These are phyloP conservation scores for Lithophane ornitopus DNA, from an alignment of 2,888 invertebrate species.

Conservation along the genomic window DNA sequence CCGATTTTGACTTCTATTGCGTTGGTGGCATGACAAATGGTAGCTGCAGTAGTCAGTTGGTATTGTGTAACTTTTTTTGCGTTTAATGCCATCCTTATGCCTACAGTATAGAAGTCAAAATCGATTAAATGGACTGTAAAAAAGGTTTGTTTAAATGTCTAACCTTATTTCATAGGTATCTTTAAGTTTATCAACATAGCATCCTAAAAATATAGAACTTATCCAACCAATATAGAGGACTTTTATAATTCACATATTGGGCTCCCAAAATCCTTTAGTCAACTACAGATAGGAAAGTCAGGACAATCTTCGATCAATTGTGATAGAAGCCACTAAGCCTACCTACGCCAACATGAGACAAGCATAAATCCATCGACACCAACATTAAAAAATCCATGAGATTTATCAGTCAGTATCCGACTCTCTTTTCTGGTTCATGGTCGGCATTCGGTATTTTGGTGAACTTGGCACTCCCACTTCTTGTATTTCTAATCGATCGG, in stretches of 20 bases:
- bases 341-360: neutral
- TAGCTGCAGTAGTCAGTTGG: too few relatives aligned
- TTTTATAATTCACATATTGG: neutral
- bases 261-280: neutral
- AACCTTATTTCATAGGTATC: too few relatives aligned
- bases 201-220: neutral
- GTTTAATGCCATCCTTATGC: too few relatives aligned
- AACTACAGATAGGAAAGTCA: neutral
- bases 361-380: slow-evolving; percentile 4
- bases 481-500: neutral
- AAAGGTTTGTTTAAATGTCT: too few relatives aligned
- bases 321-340: too few relatives aligned
- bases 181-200: neutral
- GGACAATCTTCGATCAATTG: neutral
- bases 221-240: neutral
- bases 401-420: neutral
- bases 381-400: neutral
- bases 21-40: too few relatives aligned
- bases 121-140: too few relatives aligned
- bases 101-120: too few relatives aligned
- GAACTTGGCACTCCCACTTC: neutral
- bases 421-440: slow-evolving; percentile 6
- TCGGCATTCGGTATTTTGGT: slow-evolving; percentile 1
- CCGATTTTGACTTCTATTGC: too few relatives aligned
- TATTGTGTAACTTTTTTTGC: too few relatives aligned